These are phyloP conservation scores for Malthinus seriepunctatus DNA, from an alignment of 2,888 invertebrate species.

Conservation along the genomic window DNA sequence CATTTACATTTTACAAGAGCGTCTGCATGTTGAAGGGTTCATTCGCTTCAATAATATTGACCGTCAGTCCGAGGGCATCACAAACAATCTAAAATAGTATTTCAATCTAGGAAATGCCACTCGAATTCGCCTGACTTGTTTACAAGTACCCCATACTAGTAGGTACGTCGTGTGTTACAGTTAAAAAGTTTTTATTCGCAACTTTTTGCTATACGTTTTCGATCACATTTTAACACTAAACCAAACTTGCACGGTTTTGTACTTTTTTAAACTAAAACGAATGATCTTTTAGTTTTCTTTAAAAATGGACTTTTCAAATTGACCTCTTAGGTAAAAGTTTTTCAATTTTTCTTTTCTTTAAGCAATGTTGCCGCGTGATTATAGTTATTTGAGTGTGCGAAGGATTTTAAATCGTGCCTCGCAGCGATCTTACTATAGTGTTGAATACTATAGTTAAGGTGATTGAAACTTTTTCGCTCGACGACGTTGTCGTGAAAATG, in stretches of 20 bases:
- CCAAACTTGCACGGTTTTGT: conserved; percentile 6
- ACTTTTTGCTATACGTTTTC: conserved; percentile 6
- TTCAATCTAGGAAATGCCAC: conserved; percentile 43
- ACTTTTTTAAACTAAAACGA: conserved; percentile 12
- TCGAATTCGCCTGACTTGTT: conserved; percentile 42
- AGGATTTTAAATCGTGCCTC: too few relatives aligned
- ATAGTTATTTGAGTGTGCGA: too few relatives aligned
- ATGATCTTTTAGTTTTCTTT: conserved; percentile 1
- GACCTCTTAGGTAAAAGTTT: too few relatives aligned
- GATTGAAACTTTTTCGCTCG: too few relatives aligned
- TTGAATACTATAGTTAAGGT: too few relatives aligned
- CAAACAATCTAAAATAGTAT: conserved; percentile 43
- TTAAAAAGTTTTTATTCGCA: conserved; percentile 13
- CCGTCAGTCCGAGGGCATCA: conserved; percentile 35
- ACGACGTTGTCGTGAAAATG: too few relatives aligned
- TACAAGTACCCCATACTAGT: conserved; percentile 26
- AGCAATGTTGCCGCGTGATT: too few relatives aligned
- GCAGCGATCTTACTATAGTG: too few relatives aligned
- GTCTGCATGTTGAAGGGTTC: conserved; percentile 28
- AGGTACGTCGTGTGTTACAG: conserved; percentile 29
- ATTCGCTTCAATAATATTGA: conserved; percentile 30
- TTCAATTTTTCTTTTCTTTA: too few relatives aligned
- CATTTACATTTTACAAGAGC: conserved; percentile 30
- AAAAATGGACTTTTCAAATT: too few relatives aligned
- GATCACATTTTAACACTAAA: conserved; percentile 13